Evolutionary conservation across 2,888 invertebrate species (phyloP).

Genomic region (Nephrotoma flavescens): DNA sequence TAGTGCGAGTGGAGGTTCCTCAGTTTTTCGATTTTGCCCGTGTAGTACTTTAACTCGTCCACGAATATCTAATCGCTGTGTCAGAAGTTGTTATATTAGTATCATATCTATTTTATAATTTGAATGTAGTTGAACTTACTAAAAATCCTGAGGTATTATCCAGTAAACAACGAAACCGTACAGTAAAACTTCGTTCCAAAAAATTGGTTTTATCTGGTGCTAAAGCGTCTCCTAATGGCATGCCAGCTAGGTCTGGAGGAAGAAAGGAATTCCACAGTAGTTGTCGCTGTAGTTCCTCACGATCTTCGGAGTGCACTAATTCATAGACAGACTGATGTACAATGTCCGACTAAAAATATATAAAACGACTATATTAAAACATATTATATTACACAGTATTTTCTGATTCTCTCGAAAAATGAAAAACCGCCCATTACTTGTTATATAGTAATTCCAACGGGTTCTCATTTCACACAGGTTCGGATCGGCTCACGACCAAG

Average conservation of each 20-base stretch:
- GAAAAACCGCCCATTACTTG: neutral
- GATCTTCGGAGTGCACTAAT: slow-evolving; percentile 95
- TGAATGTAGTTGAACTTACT: neutral
- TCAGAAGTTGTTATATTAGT: slow-evolving; percentile 13
- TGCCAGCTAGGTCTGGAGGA: slow-evolving; percentile 40
- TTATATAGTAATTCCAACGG: neutral
- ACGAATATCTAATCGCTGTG: slow-evolving; percentile 86
- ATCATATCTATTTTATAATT: neutral
- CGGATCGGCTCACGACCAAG: neutral
- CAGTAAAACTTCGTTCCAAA: slow-evolving; percentile 93
- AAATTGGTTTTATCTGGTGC: slow-evolving; percentile 78
- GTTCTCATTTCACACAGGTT: neutral
- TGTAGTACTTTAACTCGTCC: slow-evolving; percentile 92
- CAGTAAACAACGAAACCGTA: slow-evolving; percentile 93
- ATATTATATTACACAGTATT: neutral
- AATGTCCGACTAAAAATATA: slow-evolving; percentile 77
- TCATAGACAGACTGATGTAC: slow-evolving; percentile 99
- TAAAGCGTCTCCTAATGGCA: slow-evolving; percentile 76
- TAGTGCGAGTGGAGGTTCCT: slow-evolving; percentile 84
- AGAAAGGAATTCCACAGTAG: slow-evolving; percentile 90
- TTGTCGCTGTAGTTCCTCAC: slow-evolving; percentile 92
- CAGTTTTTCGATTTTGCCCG: slow-evolving; percentile 89
- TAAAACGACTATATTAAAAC: slow-evolving; percentile 10
- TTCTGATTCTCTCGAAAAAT: neutral
- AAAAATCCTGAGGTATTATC: slow-evolving; percentile 99